Evolutionary conservation across 1,140 invertebrate genomes (phyloP).

Genomic region (Bombus consobrinus): DNA sequence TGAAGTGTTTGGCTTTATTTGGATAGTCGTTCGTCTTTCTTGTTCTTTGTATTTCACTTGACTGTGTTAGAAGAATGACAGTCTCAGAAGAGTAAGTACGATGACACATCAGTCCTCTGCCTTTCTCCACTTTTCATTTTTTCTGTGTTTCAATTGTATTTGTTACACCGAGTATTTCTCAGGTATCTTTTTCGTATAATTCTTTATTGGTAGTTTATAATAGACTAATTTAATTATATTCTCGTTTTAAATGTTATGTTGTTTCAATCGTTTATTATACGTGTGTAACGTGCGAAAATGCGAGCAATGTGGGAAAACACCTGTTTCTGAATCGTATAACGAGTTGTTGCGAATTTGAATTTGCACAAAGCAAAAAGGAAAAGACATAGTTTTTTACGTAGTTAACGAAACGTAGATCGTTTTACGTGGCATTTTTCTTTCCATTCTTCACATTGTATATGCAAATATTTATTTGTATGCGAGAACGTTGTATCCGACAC

Average conservation of each 20-base stretch:
- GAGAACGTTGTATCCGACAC: neutral
- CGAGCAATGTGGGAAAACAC: neutral
- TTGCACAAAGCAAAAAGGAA: neutral
- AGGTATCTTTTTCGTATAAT: neutral
- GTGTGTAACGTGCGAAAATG: neutral
- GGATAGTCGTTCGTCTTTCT: neutral
- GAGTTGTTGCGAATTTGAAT: neutral
- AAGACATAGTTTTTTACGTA: neutral
- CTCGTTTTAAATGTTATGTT: neutral
- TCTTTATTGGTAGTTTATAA: neutral
- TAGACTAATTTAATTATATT: neutral
- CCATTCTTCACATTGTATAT: neutral
- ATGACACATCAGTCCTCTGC: slow-evolving; percentile 12
- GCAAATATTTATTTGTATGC: neutral
- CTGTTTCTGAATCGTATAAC: neutral
- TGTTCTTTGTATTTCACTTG: neutral
- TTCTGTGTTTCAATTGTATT: neutral
- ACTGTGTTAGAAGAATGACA: slow-evolving; percentile 67
- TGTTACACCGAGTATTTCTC: too few relatives aligned
- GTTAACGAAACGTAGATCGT: neutral
- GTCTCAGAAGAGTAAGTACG: slow-evolving; percentile 76
- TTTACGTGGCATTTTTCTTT: neutral
- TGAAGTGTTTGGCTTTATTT: neutral
- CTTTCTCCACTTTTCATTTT: slow-evolving; percentile 10
- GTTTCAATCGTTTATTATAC: neutral